A percentile compares a stretch with the other conserved stretches of the same genome.
Evolutionary conservation across 37 sponge, comb jelly and placozoan genomes (phyloP).

Genomic region (Ianthella basta): DNA sequence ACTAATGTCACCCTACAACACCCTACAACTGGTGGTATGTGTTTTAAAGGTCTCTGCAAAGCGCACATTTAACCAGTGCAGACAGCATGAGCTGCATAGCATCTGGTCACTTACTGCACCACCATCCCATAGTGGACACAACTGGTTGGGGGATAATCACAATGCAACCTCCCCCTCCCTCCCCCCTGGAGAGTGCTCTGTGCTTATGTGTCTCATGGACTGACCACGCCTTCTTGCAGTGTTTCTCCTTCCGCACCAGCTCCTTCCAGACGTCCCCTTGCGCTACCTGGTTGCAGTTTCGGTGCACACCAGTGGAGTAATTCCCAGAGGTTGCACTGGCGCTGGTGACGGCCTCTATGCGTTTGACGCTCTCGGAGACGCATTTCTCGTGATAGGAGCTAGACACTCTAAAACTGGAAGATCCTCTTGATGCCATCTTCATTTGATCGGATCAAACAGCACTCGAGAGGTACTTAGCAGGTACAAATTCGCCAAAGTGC

Average conservation of each 20-base stretch:
- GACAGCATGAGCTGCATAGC: no score
- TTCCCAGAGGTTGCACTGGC: neutral
- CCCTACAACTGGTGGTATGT: no score
- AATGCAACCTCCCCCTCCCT: no score
- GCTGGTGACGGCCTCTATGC: constrained; percentile 21
- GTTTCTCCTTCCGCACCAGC: constrained; percentile 52
- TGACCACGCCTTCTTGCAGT: constrained; percentile 56
- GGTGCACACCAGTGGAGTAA: constrained; percentile 13
- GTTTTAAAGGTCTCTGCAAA: no score
- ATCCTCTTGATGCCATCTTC: neutral
- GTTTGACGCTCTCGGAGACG: constrained; percentile 40
- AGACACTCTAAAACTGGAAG: neutral
- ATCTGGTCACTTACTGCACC: no score
- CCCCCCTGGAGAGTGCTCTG: no score
- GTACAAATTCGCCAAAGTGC: neutral
- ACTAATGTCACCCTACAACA: no score
- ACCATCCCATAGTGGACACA: no score
- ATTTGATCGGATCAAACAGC: neutral
- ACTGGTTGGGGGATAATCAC: no score
- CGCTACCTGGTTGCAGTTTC: constrained; percentile 65
- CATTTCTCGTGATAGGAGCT: constrained; percentile 58
- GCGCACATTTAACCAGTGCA: no score
- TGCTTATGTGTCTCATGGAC: neutral
- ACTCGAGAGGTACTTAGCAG: neutral
- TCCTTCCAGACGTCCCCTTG: constrained; percentile 76